Base-by-base conservation (phyloP, 2,888 invertebrate species). In the Apamea crenata region DNA sequence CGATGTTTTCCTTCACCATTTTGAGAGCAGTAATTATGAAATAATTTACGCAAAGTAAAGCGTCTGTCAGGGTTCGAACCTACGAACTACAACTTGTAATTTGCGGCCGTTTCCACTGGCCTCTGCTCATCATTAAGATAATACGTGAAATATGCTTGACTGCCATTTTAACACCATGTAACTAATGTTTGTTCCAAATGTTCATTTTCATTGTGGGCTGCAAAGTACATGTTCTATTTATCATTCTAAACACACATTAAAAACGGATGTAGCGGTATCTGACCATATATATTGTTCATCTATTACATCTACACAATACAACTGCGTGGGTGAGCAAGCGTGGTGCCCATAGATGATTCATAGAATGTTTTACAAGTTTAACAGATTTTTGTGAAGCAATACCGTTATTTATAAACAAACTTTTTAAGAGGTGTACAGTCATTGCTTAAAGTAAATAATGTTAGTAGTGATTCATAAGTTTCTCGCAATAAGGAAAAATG, bases 201-300 rank as follows among this genome's bases (percentile, higher is more conserved):
- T 56, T 61, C 47, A 29, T 29, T 77, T 40, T 14, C 69, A 53
- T 65, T 14, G 2, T 50, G 29, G 21, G 32, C 32, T 78, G 16
- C 3, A 40, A 12, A 69, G 32, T 40, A 56, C 18, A 8, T 44
- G 1, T 29, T 61, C 61, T 44, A 25, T 65, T 56, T 25, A 82
- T 36, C 53, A 56, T 18, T 56, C 36, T 36, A 65, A 80, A 32
- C 12, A 53, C 29, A 68, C 21, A 5, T 4, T 56, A 61, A 32
- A 79, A 69, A 40, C 79, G 80, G 81, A 81, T 79, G 80, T 56
- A 2, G 21, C 47, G 56, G 21, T 16, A 56, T 69, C 32, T 21
- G 36, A 84, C 63, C 36, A 84, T 79, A 56, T 65, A 36, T 69
- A 78, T 78, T 84, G 63, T 81, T 84, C 63, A 56, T 65, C 63